Conservation (phyloP, 2,113 vertebrate genomes). For the Carassius auratus region DNA sequence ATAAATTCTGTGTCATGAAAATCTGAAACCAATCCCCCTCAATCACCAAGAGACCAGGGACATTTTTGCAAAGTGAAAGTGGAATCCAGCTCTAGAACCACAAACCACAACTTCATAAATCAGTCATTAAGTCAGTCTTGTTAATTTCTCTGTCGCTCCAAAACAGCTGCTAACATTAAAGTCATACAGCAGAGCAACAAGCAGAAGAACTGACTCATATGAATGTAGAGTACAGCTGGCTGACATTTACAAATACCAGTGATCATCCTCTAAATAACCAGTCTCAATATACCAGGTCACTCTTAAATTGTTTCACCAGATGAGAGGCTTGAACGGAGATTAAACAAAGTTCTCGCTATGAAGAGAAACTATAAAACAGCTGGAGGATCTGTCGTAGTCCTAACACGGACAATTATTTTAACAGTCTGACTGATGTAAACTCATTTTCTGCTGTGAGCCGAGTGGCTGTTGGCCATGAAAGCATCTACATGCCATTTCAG, state of each 20-base stretch:
- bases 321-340: neutral
- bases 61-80: neutral
- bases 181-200: neutral
- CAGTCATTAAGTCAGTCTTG: neutral
- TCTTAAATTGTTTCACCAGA: neutral
- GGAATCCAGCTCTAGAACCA: constrained; percentile 3
- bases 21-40: neutral
- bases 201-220: constrained; percentile 21
- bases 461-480: neutral
- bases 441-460: neutral
- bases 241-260: constrained; percentile 7
- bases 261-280: neutral
- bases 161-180: constrained; percentile 3
- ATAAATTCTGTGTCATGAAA: neutral
- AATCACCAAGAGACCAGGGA: neutral
- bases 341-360: neutral
- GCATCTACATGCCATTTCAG: constrained; percentile 28
- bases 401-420: neutral
- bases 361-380: constrained; percentile 9
- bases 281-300: neutral
- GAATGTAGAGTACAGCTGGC: neutral
- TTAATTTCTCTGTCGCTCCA: neutral
- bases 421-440: neutral
- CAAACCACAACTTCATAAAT: constrained; percentile 7
- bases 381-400: neutral